Percentiles rank a stretch among this genome's conserved stretches.
Evolutionary conservation across 2,113 vertebrate genomes (phyloP).

Genomic region (Etheostoma spectabile): DNA sequence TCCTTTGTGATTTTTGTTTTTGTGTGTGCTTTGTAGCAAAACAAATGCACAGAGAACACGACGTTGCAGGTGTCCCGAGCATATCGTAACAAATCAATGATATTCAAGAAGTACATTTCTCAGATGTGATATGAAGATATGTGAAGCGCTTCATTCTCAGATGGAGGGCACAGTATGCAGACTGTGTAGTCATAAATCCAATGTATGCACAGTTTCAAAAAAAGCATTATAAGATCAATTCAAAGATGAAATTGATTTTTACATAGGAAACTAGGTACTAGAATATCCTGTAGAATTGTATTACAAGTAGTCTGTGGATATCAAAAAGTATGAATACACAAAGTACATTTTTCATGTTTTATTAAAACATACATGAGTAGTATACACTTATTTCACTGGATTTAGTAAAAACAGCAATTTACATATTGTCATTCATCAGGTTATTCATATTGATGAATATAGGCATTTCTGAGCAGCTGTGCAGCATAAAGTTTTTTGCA

Average conservation of each 20-base stretch:
- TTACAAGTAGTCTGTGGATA: background rate
- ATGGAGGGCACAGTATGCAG: background rate
- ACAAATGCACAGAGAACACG: background rate
- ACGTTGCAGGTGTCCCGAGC: background rate
- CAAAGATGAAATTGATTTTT: background rate
- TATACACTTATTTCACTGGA: conserved; percentile 58
- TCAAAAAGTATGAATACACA: conserved; percentile 24
- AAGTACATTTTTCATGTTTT: conserved; percentile 64
- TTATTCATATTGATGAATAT: conserved; percentile 61
- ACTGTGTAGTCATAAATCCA: background rate
- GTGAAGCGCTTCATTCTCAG: background rate
- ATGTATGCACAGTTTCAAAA: background rate
- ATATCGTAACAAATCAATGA: background rate
- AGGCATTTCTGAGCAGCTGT: conserved; percentile 64
- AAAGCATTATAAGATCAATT: background rate
- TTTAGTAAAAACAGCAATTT: conserved; percentile 59
- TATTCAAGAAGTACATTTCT: background rate
- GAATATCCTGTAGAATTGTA: background rate
- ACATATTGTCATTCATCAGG: conserved; percentile 66
- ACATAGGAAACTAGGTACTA: background rate
- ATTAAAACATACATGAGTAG: conserved; percentile 74
- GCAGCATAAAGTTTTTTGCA: conserved; percentile 50
- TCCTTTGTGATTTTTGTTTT: background rate
- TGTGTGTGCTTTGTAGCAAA: background rate
- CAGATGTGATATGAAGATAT: background rate